phyloP scores from a whole-genome alignment of 2,113 vertebrate genomes.

The Variabilichromis moorii region DNA sequence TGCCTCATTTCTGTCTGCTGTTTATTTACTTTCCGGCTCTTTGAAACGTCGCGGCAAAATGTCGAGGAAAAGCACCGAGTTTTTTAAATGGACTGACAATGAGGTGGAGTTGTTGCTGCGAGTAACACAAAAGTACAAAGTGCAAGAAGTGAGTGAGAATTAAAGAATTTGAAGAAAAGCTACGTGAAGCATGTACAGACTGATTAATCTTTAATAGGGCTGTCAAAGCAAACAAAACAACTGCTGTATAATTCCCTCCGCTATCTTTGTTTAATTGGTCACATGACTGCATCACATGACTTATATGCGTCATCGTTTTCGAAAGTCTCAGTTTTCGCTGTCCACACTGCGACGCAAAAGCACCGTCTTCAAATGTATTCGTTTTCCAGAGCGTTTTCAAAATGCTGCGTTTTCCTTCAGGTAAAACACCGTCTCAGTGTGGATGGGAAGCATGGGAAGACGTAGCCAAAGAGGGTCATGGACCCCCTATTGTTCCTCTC shows the following conservation, averaged over 20 bases:
- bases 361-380: rapidly evolving
- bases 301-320: neutral
- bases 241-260: neutral
- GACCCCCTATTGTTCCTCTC: neutral
- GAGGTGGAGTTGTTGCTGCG: neutral
- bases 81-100: neutral
- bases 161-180: neutral
- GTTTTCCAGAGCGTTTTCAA: rapidly evolving
- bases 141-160: rapidly evolving
- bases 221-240: neutral
- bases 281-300: neutral
- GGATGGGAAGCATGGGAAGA: neutral
- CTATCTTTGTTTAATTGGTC: neutral
- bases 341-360: neutral
- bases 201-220: neutral
- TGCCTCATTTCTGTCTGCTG: neutral
- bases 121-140: neutral
- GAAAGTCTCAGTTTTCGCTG: rapidly evolving
- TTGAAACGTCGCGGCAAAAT: rapidly evolving
- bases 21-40: neutral
- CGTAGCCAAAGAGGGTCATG: neutral
- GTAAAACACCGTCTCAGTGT: rapidly evolving
- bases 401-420: neutral
- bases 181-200: rapidly evolving
- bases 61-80: rapidly evolving